Evolutionary conservation across 2,888 invertebrate genomes (phyloP).

Genomic region (Crossocerus cetratus): DNA sequence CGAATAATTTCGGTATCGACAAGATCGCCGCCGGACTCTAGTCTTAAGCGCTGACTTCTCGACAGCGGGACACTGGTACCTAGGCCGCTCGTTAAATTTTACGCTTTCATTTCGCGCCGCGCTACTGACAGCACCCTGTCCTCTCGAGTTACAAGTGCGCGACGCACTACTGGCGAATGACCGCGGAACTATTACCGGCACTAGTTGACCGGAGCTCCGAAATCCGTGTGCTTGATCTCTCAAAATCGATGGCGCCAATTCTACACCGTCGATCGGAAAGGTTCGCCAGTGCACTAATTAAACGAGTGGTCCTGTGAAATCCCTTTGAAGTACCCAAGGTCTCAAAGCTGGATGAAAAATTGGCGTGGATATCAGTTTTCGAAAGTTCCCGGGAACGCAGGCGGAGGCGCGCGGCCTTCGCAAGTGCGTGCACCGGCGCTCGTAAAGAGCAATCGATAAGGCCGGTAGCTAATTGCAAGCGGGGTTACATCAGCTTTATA

Average conservation of each 20-base stretch:
- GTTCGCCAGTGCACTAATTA: slow-evolving; percentile 18
- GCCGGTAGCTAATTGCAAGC: slow-evolving; percentile 64
- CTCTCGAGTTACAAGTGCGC: too few relatives aligned
- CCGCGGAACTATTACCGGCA: too few relatives aligned
- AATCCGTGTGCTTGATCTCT: too few relatives aligned
- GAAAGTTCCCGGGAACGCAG: slow-evolving; percentile 48
- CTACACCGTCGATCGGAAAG: slow-evolving; percentile 3
- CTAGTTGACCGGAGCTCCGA: too few relatives aligned
- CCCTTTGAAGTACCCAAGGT: not conserved
- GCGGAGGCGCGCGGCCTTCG: slow-evolving; percentile 40
- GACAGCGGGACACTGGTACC: slow-evolving; percentile 14
- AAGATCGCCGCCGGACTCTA: slow-evolving; percentile 18
- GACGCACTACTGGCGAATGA: too few relatives aligned
- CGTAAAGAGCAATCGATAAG: slow-evolving; percentile 64
- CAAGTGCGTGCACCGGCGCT: slow-evolving; percentile 29
- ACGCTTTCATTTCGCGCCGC: slow-evolving; percentile 12
- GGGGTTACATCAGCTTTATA: slow-evolving; percentile 65
- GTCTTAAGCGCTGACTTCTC: slow-evolving; percentile 12
- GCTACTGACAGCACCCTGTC: slow-evolving; percentile 12
- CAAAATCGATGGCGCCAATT: not conserved
- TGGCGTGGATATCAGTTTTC: slow-evolving; percentile 50
- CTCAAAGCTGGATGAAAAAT: slow-evolving; percentile 26
- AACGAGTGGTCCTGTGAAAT: slow-evolving; percentile 23
- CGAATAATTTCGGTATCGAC: slow-evolving; percentile 39
- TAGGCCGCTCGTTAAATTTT: slow-evolving; percentile 36